Percentiles rank a stretch among this genome's conserved stretches.
Conservation (phyloP, 2,113 vertebrate genomes). For the Microtus montanus region DNA sequence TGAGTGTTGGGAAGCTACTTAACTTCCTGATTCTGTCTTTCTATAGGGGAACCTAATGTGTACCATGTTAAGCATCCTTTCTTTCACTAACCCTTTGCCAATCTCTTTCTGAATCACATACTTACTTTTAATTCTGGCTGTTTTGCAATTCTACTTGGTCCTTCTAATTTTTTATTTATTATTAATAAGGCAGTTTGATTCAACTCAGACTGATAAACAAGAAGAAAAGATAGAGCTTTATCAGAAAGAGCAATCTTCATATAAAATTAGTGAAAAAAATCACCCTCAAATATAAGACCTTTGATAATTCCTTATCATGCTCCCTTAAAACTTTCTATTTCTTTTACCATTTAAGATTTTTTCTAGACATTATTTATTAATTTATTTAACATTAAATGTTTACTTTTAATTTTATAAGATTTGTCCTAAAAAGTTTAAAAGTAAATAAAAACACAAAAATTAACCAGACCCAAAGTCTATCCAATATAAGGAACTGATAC, state of each 20-base stretch:
- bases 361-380: background rate
- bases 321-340: background rate
- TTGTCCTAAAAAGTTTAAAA: background rate
- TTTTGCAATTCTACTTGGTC: background rate
- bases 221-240: background rate
- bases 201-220: background rate
- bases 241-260: background rate
- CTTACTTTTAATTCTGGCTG: background rate
- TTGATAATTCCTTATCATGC: background rate
- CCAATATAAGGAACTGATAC: background rate
- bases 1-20: background rate
- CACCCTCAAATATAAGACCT: background rate
- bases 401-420: background rate
- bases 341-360: background rate
- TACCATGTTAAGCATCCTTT: background rate
- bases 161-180: background rate
- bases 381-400: background rate
- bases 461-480: background rate
- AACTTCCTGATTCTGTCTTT: background rate
- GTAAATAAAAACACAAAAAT: background rate
- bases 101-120: background rate
- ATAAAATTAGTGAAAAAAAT: slow-evolving; percentile 8
- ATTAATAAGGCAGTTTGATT: background rate
- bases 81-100: background rate
- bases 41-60: background rate